Base-by-base conservation (phyloP, 1,140 invertebrate species). In the Delia radicum region DNA sequence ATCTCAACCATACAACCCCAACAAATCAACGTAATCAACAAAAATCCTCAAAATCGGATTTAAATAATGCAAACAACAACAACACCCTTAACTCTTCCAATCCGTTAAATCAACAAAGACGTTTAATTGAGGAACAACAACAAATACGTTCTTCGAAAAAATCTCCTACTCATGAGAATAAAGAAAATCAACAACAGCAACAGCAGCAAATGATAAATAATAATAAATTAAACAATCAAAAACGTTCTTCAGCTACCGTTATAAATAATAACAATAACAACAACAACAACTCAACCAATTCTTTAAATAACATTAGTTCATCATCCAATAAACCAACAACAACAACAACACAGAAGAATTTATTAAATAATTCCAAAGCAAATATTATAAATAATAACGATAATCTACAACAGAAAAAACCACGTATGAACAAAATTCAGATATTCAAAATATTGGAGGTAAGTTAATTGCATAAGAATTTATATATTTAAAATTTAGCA, bases 161-260 rank as follows among this genome's bases (percentile, higher is more conserved):
- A 8, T 84, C 83, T 5, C 82, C 83, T 1, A 48, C 81, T 27
- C 81, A 84, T 72, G 83, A 85, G 24, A 85, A 85, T 27, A 85
- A 85, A 67, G 83, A 76, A 28, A 76, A 76, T 69, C 21, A 67
- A 55, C 73, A 69, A 18, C n/a, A 33, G 8, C 62, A 28, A 26
- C 62, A 63, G 7, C 65, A 37, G 29, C 65, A 69, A 37, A 33
- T 28, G 65, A 37, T 21, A 24, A 18, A 21, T 24, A 37, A 15
- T 31, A 67, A 37, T 37, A 69, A 69, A 69, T 21, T 55, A 55
- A 55, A 55, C 10, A 55, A 55, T 55, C 48, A 55, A 55, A 55
- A 55, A 21, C 48, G 48, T 21, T 55, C 48, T 48, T 15, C 42
- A 15, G 12, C 42, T n/a, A n/a, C 42, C 4, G 42, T n/a, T 48